Evolutionary conservation across 1,140 invertebrate species (phyloP), one percentile per base, ranked within the genome.

Genomic region (Scaptomyza pallida): DNA sequence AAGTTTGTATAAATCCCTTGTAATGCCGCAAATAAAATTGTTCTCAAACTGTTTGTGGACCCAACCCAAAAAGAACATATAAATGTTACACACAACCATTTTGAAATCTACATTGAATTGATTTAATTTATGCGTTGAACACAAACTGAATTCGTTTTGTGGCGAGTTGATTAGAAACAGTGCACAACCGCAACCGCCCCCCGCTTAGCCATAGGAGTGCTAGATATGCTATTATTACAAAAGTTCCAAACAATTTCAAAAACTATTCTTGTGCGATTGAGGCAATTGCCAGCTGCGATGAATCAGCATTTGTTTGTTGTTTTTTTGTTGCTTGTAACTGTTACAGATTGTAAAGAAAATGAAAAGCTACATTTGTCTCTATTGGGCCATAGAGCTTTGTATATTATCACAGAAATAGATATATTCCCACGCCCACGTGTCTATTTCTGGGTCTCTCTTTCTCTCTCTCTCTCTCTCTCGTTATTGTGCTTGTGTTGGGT

Each of bases 371-470:
- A 75, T 69, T 63, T 37, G 60, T 33, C 30, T 33, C 26, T 41
- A 17, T 17, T 45, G 37, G 45, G 47, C 16, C 16, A 10, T 44
- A 15, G 55, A 30, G 26, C 57, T 47, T n/a, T n/a, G n/a, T n/a
- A 61, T 64, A 68, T 59, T n/a, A 35, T 26, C 63, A 63, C 75
- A 81, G 62, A 82, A 82, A 86, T 88, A 86, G 81, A 88, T 72
- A 68, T 40, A 80, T 75, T 83, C 81, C 82, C 81, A 86, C 81
- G 81, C 81, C 82, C 81, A 86, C 82, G 74, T 88, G 74, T 88
- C 81, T 86, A 86, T 86, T 86, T 86, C 81, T 85, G 86, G 81
- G 80, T 80, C 80, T 30, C 15, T 45, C 50, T 33, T 6, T 33
- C 6, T 33, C 6, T 33, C 30, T 2, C n/a, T n/a, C n/a, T n/a